Percentiles rank a stretch among this genome's conserved stretches.
Evolutionary conservation across 2,888 invertebrate species (phyloP).

Genomic region (Lumbricus terrestris): DNA sequence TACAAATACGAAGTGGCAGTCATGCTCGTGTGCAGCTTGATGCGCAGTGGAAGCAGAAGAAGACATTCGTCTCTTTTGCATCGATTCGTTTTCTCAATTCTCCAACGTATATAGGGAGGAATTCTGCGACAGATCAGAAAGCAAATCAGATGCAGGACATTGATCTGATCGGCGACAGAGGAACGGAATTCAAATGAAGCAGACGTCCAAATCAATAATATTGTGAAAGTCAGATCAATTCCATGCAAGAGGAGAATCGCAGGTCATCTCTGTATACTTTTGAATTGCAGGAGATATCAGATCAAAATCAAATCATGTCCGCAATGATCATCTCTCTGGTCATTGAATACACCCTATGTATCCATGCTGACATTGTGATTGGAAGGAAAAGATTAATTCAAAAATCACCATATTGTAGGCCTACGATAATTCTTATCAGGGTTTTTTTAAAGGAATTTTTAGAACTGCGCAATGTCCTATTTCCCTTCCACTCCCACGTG

Average conservation of each 20-base stretch:
- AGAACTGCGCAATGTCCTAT: no score
- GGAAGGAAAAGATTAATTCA: no score
- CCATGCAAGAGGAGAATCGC: neutral
- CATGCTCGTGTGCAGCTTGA: neutral
- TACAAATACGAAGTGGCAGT: slow-evolving; percentile 20
- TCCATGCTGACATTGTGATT: neutral
- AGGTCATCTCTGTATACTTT: no score
- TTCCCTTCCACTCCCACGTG: no score
- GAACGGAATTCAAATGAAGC: neutral
- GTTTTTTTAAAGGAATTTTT: no score
- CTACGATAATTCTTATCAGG: no score
- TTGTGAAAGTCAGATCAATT: neutral
- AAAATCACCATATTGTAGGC: no score
- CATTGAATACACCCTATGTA: no score
- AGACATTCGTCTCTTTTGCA: neutral
- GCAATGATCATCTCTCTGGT: neutral
- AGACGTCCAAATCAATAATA: neutral
- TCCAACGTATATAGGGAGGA: neutral
- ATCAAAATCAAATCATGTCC: no score
- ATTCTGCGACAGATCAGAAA: neutral
- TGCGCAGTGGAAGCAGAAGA: neutral
- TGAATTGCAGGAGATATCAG: no score
- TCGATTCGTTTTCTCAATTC: neutral
- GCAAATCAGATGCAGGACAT: neutral
- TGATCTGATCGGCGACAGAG: neutral